These are phyloP conservation scores for Pseudomyrmex pallidus DNA, from an alignment of 1,140 invertebrate species.

Conservation along the genomic window DNA sequence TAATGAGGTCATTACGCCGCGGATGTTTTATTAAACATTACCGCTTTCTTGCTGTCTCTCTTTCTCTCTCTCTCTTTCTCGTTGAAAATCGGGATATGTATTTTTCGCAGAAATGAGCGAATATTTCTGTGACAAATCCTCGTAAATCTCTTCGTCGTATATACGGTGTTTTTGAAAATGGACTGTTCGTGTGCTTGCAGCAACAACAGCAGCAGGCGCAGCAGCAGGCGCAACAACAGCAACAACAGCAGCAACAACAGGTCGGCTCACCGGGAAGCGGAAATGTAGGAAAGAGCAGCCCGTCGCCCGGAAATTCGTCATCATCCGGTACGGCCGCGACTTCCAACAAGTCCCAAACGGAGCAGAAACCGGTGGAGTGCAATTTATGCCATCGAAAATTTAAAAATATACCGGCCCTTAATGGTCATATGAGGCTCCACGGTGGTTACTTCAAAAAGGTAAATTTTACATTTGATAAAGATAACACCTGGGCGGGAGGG, in stretches of 20 bases:
- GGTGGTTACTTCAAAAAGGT: slow-evolving; percentile 98
- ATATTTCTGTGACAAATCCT: background rate
- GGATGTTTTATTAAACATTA: slow-evolving; percentile 42
- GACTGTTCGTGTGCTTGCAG: slow-evolving; percentile 36
- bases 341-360: slow-evolving; percentile 85
- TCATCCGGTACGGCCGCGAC: slow-evolving; percentile 78
- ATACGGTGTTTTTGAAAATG: background rate
- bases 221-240: slow-evolving; percentile 75
- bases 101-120: background rate
- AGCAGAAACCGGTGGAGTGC: slow-evolving; percentile 95
- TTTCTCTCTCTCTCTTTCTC: too few species aligned
- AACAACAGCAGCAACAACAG: slow-evolving; percentile 78
- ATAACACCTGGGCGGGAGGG: background rate
- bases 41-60: too few species aligned
- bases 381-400: slow-evolving; percentile 97
- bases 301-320: slow-evolving; percentile 78
- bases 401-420: slow-evolving; percentile 98
- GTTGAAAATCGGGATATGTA: background rate
- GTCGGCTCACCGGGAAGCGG: slow-evolving; percentile 80
- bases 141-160: slow-evolving; percentile 12
- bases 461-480: slow-evolving; percentile 47
- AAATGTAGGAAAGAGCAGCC: slow-evolving; percentile 80
- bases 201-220: slow-evolving; percentile 77
- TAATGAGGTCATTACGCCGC: slow-evolving; percentile 42
- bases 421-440: slow-evolving; percentile 98